Conservation (phyloP, 2,888 invertebrate species). For the Poecilus cupreus region DNA sequence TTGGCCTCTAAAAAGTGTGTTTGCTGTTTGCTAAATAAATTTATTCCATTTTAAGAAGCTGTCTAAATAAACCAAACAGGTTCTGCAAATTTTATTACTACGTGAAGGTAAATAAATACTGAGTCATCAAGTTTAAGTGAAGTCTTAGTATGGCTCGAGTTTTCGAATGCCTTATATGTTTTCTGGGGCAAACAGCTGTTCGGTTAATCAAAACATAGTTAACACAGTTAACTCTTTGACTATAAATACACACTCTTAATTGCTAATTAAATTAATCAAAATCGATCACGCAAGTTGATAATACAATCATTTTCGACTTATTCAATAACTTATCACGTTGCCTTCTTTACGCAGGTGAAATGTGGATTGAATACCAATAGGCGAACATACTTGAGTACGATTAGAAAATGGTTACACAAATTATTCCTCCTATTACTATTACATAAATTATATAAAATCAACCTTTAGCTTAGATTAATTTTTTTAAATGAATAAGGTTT, state of each 20-base stretch:
- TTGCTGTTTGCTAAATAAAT: not conserved
- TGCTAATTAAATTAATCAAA: slow-evolving; percentile 35
- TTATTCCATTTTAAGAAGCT: not conserved
- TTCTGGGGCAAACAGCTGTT: slow-evolving; percentile 51
- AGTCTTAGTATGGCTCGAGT: slow-evolving; percentile 31
- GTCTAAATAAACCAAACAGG: slow-evolving; percentile 26
- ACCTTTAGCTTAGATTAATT: no score
- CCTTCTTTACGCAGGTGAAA: not conserved
- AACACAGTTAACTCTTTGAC: slow-evolving; percentile 29
- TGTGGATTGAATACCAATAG: not conserved
- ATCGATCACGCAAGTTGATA: not conserved
- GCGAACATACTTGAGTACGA: not conserved
- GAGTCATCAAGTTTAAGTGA: slow-evolving; percentile 40
- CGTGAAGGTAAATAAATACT: slow-evolving; percentile 27
- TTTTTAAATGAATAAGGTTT: no score
- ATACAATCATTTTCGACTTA: not conserved
- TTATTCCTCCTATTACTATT: no score
- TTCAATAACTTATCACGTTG: not conserved
- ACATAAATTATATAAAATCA: no score
- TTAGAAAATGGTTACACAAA: no score
- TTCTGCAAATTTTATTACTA: slow-evolving; percentile 19
- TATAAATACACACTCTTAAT: slow-evolving; percentile 6
- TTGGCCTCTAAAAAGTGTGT: not conserved
- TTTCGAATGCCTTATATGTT: slow-evolving; percentile 48
- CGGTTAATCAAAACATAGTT: slow-evolving; percentile 37